A percentile compares a stretch with the other conserved stretches of the same genome.
Evolutionary conservation across 2,888 invertebrate species (phyloP).

Genomic region (Nymphalis polychloros): DNA sequence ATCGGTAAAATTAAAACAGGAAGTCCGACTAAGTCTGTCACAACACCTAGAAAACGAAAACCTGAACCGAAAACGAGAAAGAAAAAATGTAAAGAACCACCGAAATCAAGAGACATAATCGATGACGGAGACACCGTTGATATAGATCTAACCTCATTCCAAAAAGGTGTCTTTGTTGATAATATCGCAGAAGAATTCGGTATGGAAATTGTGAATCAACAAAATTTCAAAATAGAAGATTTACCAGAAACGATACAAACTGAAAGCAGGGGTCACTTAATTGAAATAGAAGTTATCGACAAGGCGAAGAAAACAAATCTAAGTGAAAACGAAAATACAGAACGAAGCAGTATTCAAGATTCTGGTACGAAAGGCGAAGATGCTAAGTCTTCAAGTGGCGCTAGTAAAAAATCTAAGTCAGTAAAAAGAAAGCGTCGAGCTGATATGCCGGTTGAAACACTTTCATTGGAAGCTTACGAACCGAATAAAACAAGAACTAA

Average conservation of each 20-base stretch:
- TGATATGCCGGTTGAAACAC: neutral
- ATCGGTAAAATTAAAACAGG: conserved; percentile 36
- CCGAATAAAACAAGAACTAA: conserved; percentile 32
- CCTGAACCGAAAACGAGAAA: conserved; percentile 7
- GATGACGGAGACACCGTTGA: neutral
- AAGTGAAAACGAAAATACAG: neutral
- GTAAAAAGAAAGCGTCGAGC: conserved; percentile 18
- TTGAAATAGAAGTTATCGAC: conserved; percentile 45
- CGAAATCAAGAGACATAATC: conserved; percentile 14
- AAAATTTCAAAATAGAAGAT: conserved; percentile 41
- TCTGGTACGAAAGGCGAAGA: neutral
- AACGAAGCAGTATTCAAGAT: neutral
- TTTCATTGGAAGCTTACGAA: neutral
- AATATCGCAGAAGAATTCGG: neutral
- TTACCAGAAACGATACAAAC: conserved; percentile 43
- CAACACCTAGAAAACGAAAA: conserved; percentile 32
- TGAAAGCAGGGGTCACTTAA: conserved; percentile 43
- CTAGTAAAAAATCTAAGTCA: neutral
- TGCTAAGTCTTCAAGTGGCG: neutral
- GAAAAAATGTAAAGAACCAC: conserved; percentile 15
- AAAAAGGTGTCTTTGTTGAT: conserved; percentile 3
- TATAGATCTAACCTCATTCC: conserved; percentile 26
- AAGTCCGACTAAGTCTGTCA: conserved; percentile 33
- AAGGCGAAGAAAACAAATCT: neutral
- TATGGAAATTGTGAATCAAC: conserved; percentile 15